Evolutionary conservation across 2,797 vertebrate genomes (phyloP).

Genomic region (Aotus griseimembra): DNA sequence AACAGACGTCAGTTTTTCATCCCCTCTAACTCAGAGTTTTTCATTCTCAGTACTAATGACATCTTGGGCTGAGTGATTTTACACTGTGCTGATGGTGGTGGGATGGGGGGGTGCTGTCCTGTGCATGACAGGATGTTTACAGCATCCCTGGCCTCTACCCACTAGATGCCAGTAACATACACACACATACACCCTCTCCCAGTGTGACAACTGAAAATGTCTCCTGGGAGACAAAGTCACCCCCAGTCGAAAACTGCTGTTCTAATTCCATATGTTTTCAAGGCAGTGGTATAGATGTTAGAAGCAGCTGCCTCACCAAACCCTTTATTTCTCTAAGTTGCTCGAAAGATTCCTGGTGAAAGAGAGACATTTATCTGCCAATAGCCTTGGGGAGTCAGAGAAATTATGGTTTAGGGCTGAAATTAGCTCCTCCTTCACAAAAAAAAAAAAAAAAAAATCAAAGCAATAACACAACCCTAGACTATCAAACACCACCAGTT

Average conservation of each 20-base stretch:
- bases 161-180: background rate
- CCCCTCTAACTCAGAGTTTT: background rate
- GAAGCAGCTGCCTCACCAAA: background rate
- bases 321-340: background rate
- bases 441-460: background rate
- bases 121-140: background rate
- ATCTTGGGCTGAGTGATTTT: background rate
- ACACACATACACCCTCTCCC: background rate
- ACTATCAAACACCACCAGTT: too few species aligned
- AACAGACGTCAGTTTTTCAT: slow-evolving; percentile 36
- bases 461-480: background rate
- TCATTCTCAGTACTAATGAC: background rate
- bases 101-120: background rate
- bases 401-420: background rate
- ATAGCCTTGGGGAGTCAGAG: background rate
- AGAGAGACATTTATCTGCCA: background rate
- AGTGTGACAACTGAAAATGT: background rate
- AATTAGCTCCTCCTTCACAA: background rate
- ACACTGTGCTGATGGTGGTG: background rate
- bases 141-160: background rate
- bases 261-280: background rate
- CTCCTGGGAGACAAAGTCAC: background rate
- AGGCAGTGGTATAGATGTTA: background rate
- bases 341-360: background rate
- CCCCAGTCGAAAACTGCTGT: background rate